A percentile compares a stretch with the other conserved stretches of the same genome.
These are phyloP conservation scores for Syrrhaptes paradoxus DNA, from an alignment of 2,113 vertebrate species.

Conservation along the genomic window DNA sequence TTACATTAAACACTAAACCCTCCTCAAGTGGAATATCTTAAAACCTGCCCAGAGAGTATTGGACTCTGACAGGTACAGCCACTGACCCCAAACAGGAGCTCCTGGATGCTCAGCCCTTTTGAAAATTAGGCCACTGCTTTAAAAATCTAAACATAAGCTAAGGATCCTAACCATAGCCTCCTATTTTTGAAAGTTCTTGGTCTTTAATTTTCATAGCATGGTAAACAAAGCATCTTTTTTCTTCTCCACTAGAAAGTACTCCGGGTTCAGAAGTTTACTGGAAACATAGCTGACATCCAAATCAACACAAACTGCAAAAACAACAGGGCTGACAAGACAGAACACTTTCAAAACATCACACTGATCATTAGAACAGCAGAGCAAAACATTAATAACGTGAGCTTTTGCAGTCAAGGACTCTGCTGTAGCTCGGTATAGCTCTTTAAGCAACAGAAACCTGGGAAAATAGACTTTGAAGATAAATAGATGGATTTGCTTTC, in stretches of 20 bases:
- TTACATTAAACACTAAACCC: neutral
- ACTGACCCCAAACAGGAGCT: neutral
- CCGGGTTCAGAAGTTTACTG: slow-evolving; percentile 65
- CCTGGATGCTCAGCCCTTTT: neutral
- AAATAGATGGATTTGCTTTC: slow-evolving; percentile 67
- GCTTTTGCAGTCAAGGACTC: slow-evolving; percentile 39
- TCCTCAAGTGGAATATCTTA: neutral
- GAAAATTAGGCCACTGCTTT: neutral
- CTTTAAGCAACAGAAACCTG: slow-evolving; percentile 4
- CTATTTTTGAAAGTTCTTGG: slow-evolving; percentile 20
- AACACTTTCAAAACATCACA: slow-evolving; percentile 64
- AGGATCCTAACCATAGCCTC: neutral
- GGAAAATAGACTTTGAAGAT: slow-evolving; percentile 60
- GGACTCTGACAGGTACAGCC: neutral
- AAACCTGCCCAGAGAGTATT: neutral
- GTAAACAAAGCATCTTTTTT: slow-evolving; percentile 47
- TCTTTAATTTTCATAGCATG: slow-evolving; percentile 51
- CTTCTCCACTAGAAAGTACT: slow-evolving; percentile 43
- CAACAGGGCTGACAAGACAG: slow-evolving; percentile 66
- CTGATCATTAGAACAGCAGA: slow-evolving; percentile 65
- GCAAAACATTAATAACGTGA: slow-evolving; percentile 64
- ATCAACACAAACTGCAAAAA: slow-evolving; percentile 66
- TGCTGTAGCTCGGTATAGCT: slow-evolving; percentile 13
- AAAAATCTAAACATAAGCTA: neutral
- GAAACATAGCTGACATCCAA: slow-evolving; percentile 63